These are phyloP conservation scores for Cottus gobio DNA, from an alignment of 2,113 vertebrate genomes.

Conservation along the genomic window DNA sequence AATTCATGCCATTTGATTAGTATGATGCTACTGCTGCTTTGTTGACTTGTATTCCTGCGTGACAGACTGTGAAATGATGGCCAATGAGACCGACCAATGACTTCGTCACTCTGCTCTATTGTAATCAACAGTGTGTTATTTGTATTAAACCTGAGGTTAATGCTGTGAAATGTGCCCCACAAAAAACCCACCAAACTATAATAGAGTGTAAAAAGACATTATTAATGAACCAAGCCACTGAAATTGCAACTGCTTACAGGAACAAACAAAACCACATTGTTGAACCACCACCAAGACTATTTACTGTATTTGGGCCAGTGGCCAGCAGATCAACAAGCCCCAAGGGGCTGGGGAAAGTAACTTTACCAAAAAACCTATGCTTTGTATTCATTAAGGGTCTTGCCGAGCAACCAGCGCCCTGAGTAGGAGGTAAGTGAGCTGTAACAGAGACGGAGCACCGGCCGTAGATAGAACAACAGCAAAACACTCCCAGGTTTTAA, in stretches of 20 bases:
- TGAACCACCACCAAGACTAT: slow-evolving; percentile 8
- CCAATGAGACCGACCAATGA: neutral
- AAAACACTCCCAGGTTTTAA: slow-evolving; percentile 16
- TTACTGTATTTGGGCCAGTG: slow-evolving; percentile 26
- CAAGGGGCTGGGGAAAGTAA: slow-evolving; percentile 25
- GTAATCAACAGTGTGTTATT: neutral
- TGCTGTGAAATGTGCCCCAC: neutral
- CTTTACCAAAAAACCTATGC: slow-evolving; percentile 40
- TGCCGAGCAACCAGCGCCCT: slow-evolving; percentile 11
- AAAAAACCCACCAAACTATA: neutral
- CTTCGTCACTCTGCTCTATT: neutral
- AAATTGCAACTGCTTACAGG: slow-evolving; percentile 15
- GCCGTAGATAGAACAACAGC: slow-evolving; percentile 1
- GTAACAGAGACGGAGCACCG: slow-evolving; percentile 21
- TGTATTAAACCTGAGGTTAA: neutral
- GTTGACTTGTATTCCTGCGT: neutral
- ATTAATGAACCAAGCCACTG: slow-evolving; percentile 10
- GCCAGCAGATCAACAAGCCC: slow-evolving; percentile 27
- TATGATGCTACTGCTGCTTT: neutral
- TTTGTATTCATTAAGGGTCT: slow-evolving; percentile 52
- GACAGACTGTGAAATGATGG: neutral
- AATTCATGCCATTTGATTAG: neutral
- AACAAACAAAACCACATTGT: slow-evolving; percentile 19
- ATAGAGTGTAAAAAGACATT: neutral
- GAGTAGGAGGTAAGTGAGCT: slow-evolving; percentile 40